Evolutionary conservation across 2,797 vertebrate species (phyloP).

Genomic region (Dryobates pubescens): DNA sequence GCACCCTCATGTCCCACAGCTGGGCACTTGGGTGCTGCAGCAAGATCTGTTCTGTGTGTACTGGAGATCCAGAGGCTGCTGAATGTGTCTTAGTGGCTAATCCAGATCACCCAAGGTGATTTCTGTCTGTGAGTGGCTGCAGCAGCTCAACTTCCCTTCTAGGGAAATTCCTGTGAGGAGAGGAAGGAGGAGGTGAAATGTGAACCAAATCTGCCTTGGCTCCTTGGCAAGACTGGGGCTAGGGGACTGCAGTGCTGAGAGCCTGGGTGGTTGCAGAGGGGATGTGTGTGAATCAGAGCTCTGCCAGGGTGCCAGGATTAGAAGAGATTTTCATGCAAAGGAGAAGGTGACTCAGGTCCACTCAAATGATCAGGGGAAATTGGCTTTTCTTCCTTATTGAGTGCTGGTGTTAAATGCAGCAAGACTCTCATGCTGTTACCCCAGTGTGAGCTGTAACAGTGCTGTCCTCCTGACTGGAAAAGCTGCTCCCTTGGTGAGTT

Average conservation of each 20-base stretch:
- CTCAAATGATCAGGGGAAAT: slow-evolving; percentile 32
- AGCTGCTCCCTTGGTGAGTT: background rate
- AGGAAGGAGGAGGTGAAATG: background rate
- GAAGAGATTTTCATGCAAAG: slow-evolving; percentile 20
- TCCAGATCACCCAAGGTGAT: background rate
- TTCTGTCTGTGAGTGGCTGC: background rate
- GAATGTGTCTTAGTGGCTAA: background rate
- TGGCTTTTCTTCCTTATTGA: background rate
- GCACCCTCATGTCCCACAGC: background rate
- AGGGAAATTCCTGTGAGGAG: background rate
- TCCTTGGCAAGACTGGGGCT: background rate
- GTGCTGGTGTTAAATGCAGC: background rate
- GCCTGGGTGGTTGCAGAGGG: background rate
- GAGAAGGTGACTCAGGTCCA: slow-evolving; percentile 44
- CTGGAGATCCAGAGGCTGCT: background rate
- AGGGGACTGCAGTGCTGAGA: background rate
- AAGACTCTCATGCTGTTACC: background rate
- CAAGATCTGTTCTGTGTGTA: background rate
- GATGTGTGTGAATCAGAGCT: slow-evolving; percentile 19
- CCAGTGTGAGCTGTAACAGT: background rate
- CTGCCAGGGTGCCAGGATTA: slow-evolving; percentile 50
- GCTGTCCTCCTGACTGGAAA: background rate
- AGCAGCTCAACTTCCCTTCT: background rate
- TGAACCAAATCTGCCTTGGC: background rate
- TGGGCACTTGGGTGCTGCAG: background rate